These are phyloP conservation scores for Apodemia mormo DNA, from an alignment of 2,888 invertebrate genomes.

Conservation along the genomic window DNA sequence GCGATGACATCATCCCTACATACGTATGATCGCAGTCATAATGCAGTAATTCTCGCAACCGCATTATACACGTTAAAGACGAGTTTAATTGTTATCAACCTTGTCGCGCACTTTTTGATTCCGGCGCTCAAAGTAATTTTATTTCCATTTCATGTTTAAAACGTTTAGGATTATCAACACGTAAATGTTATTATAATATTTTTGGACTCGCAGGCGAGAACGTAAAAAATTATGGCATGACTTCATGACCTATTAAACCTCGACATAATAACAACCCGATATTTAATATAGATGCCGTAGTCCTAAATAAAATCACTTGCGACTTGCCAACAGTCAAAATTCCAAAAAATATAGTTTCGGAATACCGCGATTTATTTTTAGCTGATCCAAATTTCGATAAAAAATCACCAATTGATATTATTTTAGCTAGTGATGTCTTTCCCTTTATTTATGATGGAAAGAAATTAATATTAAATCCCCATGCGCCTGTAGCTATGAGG, in stretches of 20 bases:
- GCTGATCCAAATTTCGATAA: not conserved
- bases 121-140: not conserved
- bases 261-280: not conserved
- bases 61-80: not conserved
- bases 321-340: not conserved
- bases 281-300: conserved; percentile 2
- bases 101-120: not conserved
- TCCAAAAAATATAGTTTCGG: not conserved
- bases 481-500: not conserved
- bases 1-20: not conserved
- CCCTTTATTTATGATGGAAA: not conserved
- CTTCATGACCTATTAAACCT: not conserved
- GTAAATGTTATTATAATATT: not conserved
- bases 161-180: not conserved
- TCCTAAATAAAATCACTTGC: not conserved
- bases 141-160: not conserved
- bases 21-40: not conserved
- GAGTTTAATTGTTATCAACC: not conserved
- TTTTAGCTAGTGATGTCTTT: not conserved
- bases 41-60: not conserved
- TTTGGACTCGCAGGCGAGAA: not conserved
- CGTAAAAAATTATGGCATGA: conserved; percentile 1
- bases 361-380: not conserved
- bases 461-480: not conserved
- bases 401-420: conserved; percentile 8